Base-by-base conservation (phyloP, 1,140 invertebrate genomes). In the Lepidurus couesii region DNA sequence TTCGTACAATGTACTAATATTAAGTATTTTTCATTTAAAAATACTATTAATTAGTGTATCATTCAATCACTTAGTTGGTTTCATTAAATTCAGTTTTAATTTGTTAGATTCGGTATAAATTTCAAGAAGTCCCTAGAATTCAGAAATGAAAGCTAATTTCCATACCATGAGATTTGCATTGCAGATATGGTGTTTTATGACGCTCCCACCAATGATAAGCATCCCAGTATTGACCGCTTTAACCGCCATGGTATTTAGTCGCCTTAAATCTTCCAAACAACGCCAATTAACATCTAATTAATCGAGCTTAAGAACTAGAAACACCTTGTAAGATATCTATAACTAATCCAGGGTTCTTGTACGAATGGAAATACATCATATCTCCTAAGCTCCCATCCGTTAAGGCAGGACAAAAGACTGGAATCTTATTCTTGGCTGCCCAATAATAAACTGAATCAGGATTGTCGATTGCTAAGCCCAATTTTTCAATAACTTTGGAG, bases 361-460 rank as follows among this genome's bases (percentile, higher is more conserved):
- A 98, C 0, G 96, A 97, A 87, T 99, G 98, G 82, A 99, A 98
- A 85, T 97, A 99, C 89, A 99, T 93, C 97, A 99, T 99, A 85
- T 99, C 98, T 1, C 98, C 98, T 21, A 99, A 87, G 83, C 95
- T 98, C 6, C 98, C 98, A 89, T 99, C 98, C 0, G 98, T 99
- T 77, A 99, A 86, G 0, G 97, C 98, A 1, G 98, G 98, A 88
- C 96, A 95, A 84, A 97, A 99, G 0, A 99, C 92, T 7, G 98
- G 98, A 85, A 99, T 99, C 83, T 97, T 92, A 87, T 99, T 98
- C 84, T 93, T 95, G 80, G 94, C 92, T 43, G 97, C 95, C 98
- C 98, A 99, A 85, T 99, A 99, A 84, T 94, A 98, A 77, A 99
- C 95, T 42, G 97, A 98, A 53, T 91, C 90, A 83, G 92, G 88